Evolutionary conservation across 2,113 vertebrate genomes (phyloP), one percentile per base, ranked within the genome.

Genomic region (Mixornis gularis): DNA sequence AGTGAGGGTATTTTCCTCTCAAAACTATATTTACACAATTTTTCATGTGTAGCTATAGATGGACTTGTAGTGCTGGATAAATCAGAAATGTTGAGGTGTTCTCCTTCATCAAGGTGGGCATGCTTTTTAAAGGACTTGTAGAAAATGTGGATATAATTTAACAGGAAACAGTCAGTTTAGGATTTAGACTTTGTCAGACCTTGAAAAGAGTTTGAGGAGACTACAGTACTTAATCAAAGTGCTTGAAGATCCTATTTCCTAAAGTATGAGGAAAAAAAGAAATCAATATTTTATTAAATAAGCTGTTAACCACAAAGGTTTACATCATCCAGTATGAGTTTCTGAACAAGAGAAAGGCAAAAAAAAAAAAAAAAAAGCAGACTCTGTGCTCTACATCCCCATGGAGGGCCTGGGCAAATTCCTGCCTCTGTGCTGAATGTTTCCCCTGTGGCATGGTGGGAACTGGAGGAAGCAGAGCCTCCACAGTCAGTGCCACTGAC

Each of bases 221-320:
- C 58, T 69, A 30, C 41, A 36, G 29, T 70, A 82, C 66, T 95
- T 82, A 70, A 95, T 94, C 74, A 82, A 77, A 92, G 20, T 30
- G 9, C 71, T 72, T 56, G 32, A 91, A 92, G 74, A 82, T 53
- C 29, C 48, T 89, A 65, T 91, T 95, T 92, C 71, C 71, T 92
- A 46, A 85, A 77, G 81, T 24, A 65, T 6, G 26, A 80, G 19
- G 6, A 10, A 34, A 22, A 46, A 73, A 72, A 52, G 6, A 46
- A 84, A 64, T 76, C 85, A 91, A 59, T 94, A 87, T 95, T 94
- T 93, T 93, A 87, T 94, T 94, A 95, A 94, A 91, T 87, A 85
- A 89, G 63, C 66, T 85, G 63, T 92, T 89, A 79, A 63, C 74
- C 71, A 87, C 58, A 73, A 91, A 78, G 38, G 27, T 92, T 95